Base-by-base conservation (phyloP, 2,113 vertebrate genomes). In the Thomomys bottae region DNA sequence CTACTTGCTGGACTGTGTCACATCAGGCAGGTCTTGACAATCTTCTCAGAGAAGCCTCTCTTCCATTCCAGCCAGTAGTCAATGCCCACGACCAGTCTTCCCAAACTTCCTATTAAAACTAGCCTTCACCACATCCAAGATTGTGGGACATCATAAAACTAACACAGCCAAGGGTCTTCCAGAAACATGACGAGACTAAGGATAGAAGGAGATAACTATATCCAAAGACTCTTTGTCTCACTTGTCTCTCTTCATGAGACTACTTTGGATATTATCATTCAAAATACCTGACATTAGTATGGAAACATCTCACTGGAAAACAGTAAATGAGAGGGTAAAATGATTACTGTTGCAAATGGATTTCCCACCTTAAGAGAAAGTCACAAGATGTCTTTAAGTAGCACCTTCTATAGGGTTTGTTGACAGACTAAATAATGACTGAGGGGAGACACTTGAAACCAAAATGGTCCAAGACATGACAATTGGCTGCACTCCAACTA, bases 381-480 rank as follows among this genome's bases (percentile, higher is more conserved):
- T 78, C 91, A 80, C 68, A 66, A 59, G 68, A 0, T 81, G 57
- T 88, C 9, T 34, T 63, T 77, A 80, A 84, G 63, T 18, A 72
- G 34, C 21, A 32, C 73, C 34, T 54, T 49, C 81, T 70, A 23
- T n/a, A 76, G 23, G 67, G 24, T 45, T 90, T 72, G 40, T 34
- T 90, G 80, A 81, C 30, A 75, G 84, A 87, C 61, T 66, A 78
- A 85, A 38, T 68, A 40, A 84, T 84, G 86, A 42, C n/a, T 80
- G 45, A 45, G 83, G 76, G 36, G 42, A 83, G 38, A 91, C 77
- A 77, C 63, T 23, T 0, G 0, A 94, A 94, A 89, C 87, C 26
- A 36, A 90, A 90, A 80, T 61, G 9, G 63, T 80, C 54, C 94
- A 28, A 89, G 54, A 3, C 26, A 6, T 36, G 49, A 67, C 64